Evolutionary conservation across 2,113 vertebrate genomes (phyloP).

Genomic region (Neofelis nebulosa): DNA sequence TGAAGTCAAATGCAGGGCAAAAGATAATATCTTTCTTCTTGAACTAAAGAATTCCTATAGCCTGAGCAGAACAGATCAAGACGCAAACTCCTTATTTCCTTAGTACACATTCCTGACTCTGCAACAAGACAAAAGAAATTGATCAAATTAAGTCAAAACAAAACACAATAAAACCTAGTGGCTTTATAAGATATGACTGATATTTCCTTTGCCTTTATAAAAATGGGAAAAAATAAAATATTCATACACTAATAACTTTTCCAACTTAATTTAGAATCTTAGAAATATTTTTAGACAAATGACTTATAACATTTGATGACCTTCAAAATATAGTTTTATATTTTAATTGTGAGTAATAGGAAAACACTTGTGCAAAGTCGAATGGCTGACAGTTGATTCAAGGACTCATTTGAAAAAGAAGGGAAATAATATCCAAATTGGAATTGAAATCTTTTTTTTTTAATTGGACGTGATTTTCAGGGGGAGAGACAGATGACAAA

Average conservation of each 20-base stretch:
- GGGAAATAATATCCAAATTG: not conserved
- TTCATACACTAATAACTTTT: not conserved
- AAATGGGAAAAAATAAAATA: not conserved
- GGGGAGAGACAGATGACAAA: not conserved
- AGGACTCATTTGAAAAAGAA: not conserved
- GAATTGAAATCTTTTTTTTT: not conserved
- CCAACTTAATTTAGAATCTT: not conserved
- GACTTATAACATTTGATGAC: not conserved
- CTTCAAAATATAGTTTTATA: not conserved
- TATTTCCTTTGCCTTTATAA: not conserved
- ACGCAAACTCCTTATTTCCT: not conserved
- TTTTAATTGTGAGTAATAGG: not conserved
- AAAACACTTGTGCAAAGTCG: not conserved
- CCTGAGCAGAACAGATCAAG: not conserved
- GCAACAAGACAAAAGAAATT: not conserved
- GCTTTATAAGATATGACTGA: not conserved
- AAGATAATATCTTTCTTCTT: not conserved
- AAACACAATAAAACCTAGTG: not conserved
- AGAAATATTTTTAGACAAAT: not conserved
- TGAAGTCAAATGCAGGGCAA: not conserved
- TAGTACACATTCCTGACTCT: not conserved
- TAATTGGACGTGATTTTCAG: not conserved
- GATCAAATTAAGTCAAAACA: not conserved
- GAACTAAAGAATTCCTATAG: constrained; percentile 33
- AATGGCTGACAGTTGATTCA: not conserved